Evolutionary conservation across 2,888 invertebrate species (phyloP), one percentile per base, ranked within the genome.

Genomic region (Megalurothrips usitatus): DNA sequence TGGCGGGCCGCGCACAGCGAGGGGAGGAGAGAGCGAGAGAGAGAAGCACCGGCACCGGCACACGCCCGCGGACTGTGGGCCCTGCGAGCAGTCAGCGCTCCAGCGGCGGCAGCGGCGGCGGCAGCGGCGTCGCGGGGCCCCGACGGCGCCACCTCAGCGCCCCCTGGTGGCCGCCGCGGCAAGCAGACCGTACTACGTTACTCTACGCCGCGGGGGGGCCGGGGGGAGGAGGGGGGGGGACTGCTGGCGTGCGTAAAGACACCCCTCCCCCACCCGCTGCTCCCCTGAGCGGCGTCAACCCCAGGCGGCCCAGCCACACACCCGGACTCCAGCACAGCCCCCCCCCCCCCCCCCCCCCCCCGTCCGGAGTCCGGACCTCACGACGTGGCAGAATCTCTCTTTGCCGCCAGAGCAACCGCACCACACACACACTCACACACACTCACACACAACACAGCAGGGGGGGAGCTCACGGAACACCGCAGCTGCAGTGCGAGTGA

Each of bases 241-340:
- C 34, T 12, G 11, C 68, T 75, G 14, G 58, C 68, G 68, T 75
- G 68, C 68, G 68, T 75, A 75, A 58, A 26, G 68, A 75, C 68
- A n/a, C 58, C 68, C 68, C 1, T 12, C 34, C 23, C 68, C 68
- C n/a, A n/a, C n/a, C n/a, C n/a, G n/a, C n/a, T n/a, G n/a, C n/a
- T 23, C 26, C 68, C 68, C 58, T 17, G 58, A 58, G 58, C 52
- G 12, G 58, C 58, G 58, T n/a, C 58, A 17, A 58, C 52, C 23
- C 68, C 63, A 63, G n/a, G 2, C 52, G 52, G 14, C 49, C 49
- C 52, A 17, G 52, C 4, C 52, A 19, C 14, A 17, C 12, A 19
- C 52, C 52, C 63, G 10, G n/a, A 14, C 63, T 23, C 23, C 63
- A 63, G 63, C 63, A 2, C 10, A 52, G 63, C n/a, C 19, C 1